These are phyloP conservation scores for Stenodera caucasica DNA, from an alignment of 2,888 invertebrate species.

Conservation along the genomic window DNA sequence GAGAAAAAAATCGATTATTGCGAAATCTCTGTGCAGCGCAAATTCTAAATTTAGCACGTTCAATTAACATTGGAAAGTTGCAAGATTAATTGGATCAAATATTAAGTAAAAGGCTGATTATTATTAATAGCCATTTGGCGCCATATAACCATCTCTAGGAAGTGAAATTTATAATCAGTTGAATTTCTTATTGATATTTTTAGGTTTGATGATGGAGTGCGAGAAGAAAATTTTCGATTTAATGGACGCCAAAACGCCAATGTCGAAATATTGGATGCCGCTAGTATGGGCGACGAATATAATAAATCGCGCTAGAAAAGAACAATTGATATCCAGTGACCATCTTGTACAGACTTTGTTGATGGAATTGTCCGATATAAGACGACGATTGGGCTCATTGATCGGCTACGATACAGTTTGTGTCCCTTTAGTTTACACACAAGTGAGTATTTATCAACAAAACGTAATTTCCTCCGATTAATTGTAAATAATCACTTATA, in stretches of 20 bases:
- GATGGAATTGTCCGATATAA: conserved; percentile 85
- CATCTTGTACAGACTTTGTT: conserved; percentile 91
- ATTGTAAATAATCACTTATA: not conserved
- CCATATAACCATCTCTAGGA: conserved; percentile 20
- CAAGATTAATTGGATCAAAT: conserved; percentile 16
- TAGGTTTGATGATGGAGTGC: conserved; percentile 84
- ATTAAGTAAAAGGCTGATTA: conserved; percentile 18
- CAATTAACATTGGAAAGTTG: conserved; percentile 18
- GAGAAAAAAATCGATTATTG: no score
- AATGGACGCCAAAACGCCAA: conserved; percentile 85
- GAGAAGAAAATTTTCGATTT: conserved; percentile 90
- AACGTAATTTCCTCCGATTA: not conserved
- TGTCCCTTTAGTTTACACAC: conserved; percentile 89
- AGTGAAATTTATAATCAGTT: conserved; percentile 18
- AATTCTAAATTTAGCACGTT: not conserved
- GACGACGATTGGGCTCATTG: conserved; percentile 78
- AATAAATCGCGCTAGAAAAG: conserved; percentile 83
- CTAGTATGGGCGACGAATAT: conserved; percentile 92
- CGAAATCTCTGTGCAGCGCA: no score
- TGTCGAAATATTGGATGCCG: conserved; percentile 94
- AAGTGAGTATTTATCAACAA: conserved; percentile 62
- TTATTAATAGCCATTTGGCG: not conserved
- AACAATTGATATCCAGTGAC: conserved; percentile 82
- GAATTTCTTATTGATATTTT: conserved; percentile 2
- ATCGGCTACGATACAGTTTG: conserved; percentile 92